A percentile compares a stretch with the other conserved stretches of the same genome.
Conservation (phyloP, 2,888 invertebrate species). For the Lagria hirta region DNA sequence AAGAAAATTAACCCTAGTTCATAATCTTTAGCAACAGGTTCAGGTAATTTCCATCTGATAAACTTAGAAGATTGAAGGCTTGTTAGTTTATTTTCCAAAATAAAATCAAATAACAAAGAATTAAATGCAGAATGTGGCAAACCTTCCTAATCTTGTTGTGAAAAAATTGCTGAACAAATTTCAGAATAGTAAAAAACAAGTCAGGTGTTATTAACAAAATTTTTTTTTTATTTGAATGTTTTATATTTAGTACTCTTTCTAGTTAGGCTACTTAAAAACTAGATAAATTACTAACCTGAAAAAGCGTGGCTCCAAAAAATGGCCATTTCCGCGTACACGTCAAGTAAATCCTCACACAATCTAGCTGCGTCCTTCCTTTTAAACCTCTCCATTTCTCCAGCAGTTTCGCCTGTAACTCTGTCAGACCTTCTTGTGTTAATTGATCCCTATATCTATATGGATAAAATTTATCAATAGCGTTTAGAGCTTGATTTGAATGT, state of each 20-base stretch:
- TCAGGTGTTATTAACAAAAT: too few species aligned
- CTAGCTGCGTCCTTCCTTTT: slow-evolving; percentile 80
- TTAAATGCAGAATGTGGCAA: too few species aligned
- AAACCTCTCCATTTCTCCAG: slow-evolving; percentile 86
- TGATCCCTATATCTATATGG: slow-evolving; percentile 84
- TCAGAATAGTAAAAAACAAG: too few species aligned
- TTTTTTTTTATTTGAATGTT: too few species aligned
- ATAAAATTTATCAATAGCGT: slow-evolving; percentile 86
- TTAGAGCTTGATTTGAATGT: slow-evolving; percentile 59
- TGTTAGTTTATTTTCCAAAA: too few species aligned
- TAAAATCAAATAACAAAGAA: too few species aligned
- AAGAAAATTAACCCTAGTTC: too few species aligned
- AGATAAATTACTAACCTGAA: slow-evolving; percentile 68
- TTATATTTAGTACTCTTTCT: background rate
- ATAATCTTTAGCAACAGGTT: too few species aligned
- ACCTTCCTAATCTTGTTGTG: too few species aligned
- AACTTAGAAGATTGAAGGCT: too few species aligned
- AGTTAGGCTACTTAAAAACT: background rate
- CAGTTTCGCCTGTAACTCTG: slow-evolving; percentile 74
- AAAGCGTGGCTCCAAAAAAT: slow-evolving; percentile 89
- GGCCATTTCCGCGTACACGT: slow-evolving; percentile 96
- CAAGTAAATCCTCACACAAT: slow-evolving; percentile 92
- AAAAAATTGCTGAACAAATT: too few species aligned
- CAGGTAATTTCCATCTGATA: too few species aligned
- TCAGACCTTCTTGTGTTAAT: slow-evolving; percentile 69